Conservation (phyloP, 2,797 vertebrate species). For the Neosilurus mollespiculum region DNA sequence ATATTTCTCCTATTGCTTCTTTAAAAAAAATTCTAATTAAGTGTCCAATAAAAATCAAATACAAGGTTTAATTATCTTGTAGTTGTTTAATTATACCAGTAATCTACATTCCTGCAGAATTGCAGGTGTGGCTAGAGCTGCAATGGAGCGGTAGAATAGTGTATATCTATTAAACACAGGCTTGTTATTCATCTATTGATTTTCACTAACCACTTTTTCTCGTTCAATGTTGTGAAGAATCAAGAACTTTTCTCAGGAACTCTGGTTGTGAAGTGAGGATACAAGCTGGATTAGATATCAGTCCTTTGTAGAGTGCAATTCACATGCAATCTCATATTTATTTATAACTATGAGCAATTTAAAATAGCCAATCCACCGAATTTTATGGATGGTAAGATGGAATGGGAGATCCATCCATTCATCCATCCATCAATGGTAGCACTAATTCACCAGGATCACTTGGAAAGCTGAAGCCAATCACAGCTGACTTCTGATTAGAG, state of each 20-base stretch:
- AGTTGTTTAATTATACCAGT: slow-evolving; percentile 62
- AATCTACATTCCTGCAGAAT: slow-evolving; percentile 14
- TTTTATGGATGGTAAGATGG: background rate
- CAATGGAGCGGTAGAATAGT: background rate
- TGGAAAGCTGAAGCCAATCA: too few relatives aligned
- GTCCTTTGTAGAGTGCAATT: background rate
- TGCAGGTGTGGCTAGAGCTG: slow-evolving; percentile 5
- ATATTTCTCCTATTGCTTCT: slow-evolving; percentile 16
- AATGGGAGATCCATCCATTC: too few relatives aligned
- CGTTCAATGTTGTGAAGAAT: background rate
- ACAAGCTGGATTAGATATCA: slow-evolving; percentile 3
- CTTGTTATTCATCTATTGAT: background rate
- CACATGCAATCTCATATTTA: background rate
- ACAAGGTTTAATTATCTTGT: slow-evolving; percentile 69
- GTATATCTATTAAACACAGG: slow-evolving; percentile 5
- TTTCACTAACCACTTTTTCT: background rate
- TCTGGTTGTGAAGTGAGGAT: background rate
- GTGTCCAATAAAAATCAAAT: slow-evolving; percentile 60
- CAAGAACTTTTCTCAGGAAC: background rate
- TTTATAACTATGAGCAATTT: background rate
- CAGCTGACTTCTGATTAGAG: too few relatives aligned
- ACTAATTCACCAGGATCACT: too few relatives aligned
- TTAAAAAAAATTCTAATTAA: slow-evolving; percentile 39
- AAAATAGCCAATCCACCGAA: background rate
- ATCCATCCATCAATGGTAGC: too few relatives aligned